A percentile compares a stretch with the other conserved stretches of the same genome.
Conservation (phyloP, 2,888 invertebrate species). For the Torymus tubicola region DNA sequence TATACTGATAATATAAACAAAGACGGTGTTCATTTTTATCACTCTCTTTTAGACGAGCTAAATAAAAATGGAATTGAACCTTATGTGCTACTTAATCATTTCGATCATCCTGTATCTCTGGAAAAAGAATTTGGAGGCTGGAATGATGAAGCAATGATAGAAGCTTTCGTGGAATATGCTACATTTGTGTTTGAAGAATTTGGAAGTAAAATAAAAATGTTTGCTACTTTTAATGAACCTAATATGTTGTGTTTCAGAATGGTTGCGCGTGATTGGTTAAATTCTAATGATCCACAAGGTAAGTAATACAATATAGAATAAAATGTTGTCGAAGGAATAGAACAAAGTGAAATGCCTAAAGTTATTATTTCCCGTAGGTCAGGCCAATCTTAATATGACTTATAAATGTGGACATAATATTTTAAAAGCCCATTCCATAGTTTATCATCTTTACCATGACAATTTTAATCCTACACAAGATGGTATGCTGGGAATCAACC, state of each 20-base stretch:
- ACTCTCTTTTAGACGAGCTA: conserved; percentile 75
- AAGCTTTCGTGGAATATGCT: conserved; percentile 81
- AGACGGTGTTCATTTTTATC: conserved; percentile 77
- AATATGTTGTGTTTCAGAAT: conserved; percentile 75
- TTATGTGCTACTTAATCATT: conserved; percentile 82
- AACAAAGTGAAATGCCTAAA: no score
- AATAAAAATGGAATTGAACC: conserved; percentile 80
- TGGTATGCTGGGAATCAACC: conserved; percentile 75
- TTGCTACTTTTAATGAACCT: conserved; percentile 90
- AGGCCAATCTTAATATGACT: not conserved
- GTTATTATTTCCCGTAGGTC: no score
- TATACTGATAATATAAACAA: conserved; percentile 70
- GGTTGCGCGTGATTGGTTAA: conserved; percentile 60
- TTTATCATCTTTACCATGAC: conserved; percentile 80
- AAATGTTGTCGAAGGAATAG: conserved; percentile 76
- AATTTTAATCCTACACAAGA: conserved; percentile 79
- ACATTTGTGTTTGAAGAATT: conserved; percentile 78
- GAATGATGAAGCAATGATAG: conserved; percentile 80
- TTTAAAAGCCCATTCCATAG: conserved; percentile 84
- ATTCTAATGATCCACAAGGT: not conserved
- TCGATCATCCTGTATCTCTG: conserved; percentile 81
- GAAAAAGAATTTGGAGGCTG: conserved; percentile 81
- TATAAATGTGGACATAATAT: conserved; percentile 85
- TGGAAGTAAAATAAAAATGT: conserved; percentile 79
- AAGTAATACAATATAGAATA: not conserved